A percentile compares a stretch with the other conserved stretches of the same genome.
Conservation (phyloP, 2,113 vertebrate genomes). For the Benthochromis sp. region DNA sequence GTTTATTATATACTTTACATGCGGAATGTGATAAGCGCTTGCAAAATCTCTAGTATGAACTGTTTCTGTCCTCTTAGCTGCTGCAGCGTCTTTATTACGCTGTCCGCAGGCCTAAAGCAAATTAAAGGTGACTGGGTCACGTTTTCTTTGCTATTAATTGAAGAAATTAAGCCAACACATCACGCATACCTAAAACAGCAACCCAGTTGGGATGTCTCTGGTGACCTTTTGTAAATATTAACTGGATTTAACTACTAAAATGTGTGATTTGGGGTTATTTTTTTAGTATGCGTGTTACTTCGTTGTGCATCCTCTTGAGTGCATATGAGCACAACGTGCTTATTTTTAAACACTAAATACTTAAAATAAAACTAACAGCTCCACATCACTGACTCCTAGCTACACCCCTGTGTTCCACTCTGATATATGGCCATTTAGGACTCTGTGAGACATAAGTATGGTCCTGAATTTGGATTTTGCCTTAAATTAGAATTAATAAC, state of each 20-base stretch:
- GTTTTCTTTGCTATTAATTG: background rate
- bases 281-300: background rate
- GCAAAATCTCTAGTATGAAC: background rate
- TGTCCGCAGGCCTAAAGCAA: background rate
- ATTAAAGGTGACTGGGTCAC: background rate
- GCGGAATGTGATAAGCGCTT: background rate
- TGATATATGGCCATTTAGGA: background rate
- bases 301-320: background rate
- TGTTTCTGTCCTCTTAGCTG: background rate
- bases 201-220: background rate
- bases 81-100: background rate
- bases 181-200: background rate
- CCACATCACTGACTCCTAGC: background rate
- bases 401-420: background rate
- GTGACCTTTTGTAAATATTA: background rate
- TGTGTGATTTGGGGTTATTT: background rate
- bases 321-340: background rate
- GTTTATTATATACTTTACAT: background rate
- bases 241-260: background rate
- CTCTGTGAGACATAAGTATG: background rate
- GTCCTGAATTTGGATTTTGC: background rate
- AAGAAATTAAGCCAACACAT: background rate
- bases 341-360: background rate
- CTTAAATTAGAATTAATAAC: background rate
- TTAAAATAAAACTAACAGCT: background rate